Evolutionary conservation across 2,113 vertebrate species (phyloP), one percentile per base, ranked within the genome.

Genomic region (Oncorhynchus clarkii): DNA sequence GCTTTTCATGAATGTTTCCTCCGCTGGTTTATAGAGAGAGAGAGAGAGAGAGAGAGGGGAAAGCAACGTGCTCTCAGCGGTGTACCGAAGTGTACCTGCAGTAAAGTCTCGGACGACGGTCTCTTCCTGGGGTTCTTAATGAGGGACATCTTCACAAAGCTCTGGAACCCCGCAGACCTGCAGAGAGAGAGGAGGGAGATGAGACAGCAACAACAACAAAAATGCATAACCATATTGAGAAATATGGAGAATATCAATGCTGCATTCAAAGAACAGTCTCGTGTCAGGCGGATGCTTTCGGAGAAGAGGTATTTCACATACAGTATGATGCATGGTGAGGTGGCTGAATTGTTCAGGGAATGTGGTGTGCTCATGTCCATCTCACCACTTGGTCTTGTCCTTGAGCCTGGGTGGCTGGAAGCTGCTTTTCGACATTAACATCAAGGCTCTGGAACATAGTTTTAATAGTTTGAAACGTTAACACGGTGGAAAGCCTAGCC

Each of bases 351-450:
- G 9, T 69, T 45, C 3, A 4, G 18, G 67, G n/a, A 13, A n/a
- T 69, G 8, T 3, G 20, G 1, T 68, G 51, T 93, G 93, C 4
- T 29, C 24, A 27, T 68, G 65, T 67, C 18, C 27, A 22, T 29
- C 65, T 67, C 82, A 97, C 96, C 96, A 97, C 76, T 89, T 93
- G 1, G 84, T 70, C 80, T 96, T 96, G 27, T 97, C 96, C 84
- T 94, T 95, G 54, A 97, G 91, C 78, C 92, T 95, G 1, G 96
- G 96, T 0, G 96, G 95, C 76, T 96, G 96, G 86, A 96, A 97
- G 81, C 78, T 96, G 89, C 95, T 96, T 84, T 97, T 97, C 0
- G 96, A 96, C 96, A 97, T 96, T 76, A 96, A 45, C 94, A 97
- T 96, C 86, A 97, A 68, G 0, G 96, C 96, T 87, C 96, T 97